Conservation (phyloP, 2,888 invertebrate species). For the Drosophila putrida region DNA sequence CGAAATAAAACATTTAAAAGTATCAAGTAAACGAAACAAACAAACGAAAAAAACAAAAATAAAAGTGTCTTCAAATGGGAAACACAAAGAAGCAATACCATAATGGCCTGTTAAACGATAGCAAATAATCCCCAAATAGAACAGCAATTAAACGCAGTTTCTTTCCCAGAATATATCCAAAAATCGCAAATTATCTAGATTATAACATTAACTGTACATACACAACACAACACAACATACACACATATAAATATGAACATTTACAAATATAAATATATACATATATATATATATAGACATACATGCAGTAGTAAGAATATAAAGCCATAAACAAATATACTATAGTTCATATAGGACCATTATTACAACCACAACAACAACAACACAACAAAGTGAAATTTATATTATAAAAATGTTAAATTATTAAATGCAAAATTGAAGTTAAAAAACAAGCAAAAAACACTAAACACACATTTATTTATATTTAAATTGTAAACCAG, state of each 20-base stretch:
- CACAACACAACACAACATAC: conserved; percentile 4
- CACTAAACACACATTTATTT: conserved; percentile 11
- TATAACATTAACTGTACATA: conserved; percentile 6
- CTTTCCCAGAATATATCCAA: conserved; percentile 14
- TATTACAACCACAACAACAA: conserved; percentile 6
- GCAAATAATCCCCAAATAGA: conserved; percentile 31
- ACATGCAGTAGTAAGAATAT: background rate
- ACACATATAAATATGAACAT: background rate
- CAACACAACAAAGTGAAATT: conserved; percentile 4
- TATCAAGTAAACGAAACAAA: conserved; percentile 20
- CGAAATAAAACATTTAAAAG: conserved; percentile 1
- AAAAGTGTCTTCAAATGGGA: conserved; percentile 41
- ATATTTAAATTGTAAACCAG: conserved; percentile 12
- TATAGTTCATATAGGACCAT: conserved; percentile 12
- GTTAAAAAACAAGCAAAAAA: conserved; percentile 1
- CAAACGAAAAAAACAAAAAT: conserved; percentile 28
- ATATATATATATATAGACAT: conserved; percentile 1
- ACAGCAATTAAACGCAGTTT: conserved; percentile 27
- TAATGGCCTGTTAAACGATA: conserved; percentile 68
- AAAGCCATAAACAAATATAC: conserved; percentile 18
- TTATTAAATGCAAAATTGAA: conserved; percentile 6
- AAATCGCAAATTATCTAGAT: conserved; percentile 7
- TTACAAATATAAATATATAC: background rate
- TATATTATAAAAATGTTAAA: conserved; percentile 9
- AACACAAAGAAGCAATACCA: conserved; percentile 69